Conservation (phyloP, 2,113 vertebrate species). For the Otocyon megalotis region DNA sequence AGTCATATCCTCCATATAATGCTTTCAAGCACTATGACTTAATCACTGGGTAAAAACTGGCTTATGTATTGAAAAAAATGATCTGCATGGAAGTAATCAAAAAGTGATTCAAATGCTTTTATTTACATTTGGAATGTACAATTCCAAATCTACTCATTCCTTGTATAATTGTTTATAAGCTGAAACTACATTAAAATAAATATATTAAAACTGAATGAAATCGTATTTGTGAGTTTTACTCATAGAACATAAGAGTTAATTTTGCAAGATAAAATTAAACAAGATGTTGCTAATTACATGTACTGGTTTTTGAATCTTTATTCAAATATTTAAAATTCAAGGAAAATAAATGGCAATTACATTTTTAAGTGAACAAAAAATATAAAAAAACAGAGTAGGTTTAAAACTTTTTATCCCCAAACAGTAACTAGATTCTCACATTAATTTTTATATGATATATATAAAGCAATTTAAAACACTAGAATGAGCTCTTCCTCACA, state of each 20-base stretch:
- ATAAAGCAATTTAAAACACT: neutral
- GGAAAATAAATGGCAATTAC: neutral
- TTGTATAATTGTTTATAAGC: neutral
- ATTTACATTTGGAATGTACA: neutral
- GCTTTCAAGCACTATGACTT: neutral
- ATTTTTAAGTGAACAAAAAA: neutral
- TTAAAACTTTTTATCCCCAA: neutral
- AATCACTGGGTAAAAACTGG: neutral
- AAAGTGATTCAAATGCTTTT: neutral
- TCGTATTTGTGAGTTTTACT: neutral
- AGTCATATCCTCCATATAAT: neutral
- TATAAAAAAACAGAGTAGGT: neutral
- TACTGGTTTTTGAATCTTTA: neutral
- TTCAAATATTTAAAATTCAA: conserved; percentile 24
- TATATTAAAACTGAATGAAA: neutral
- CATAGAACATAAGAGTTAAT: neutral
- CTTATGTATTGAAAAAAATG: neutral
- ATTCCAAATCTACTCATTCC: neutral
- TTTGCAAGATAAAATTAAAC: neutral
- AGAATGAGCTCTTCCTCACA: neutral
- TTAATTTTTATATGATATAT: neutral
- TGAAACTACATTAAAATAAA: neutral
- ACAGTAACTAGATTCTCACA: neutral
- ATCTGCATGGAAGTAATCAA: neutral
- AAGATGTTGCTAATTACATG: neutral